Percentiles rank a stretch among this genome's conserved stretches.
These are phyloP conservation scores for Campopleginae sp. DNA, from an alignment of 2,888 invertebrate genomes.

Conservation along the genomic window DNA sequence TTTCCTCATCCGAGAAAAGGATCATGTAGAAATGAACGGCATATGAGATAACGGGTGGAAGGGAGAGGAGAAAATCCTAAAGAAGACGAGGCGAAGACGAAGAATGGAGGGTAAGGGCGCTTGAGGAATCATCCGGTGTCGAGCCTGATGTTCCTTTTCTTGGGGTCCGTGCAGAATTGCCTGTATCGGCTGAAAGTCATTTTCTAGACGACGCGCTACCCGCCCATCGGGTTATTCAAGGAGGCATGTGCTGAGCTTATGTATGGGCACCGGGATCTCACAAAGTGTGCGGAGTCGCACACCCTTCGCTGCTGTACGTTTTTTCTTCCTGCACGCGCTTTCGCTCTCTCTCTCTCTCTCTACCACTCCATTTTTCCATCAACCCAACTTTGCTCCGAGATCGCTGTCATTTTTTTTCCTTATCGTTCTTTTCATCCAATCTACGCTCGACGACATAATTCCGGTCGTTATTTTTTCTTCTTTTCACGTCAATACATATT, in stretches of 20 bases:
- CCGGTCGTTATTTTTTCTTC: conserved; percentile 38
- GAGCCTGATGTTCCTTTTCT: conserved; percentile 36
- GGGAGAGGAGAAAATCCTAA: conserved; percentile 29
- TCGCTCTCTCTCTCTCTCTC: conserved; percentile 29
- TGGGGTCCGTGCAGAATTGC: conserved; percentile 67
- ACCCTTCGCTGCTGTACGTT: conserved; percentile 38
- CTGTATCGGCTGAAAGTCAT: conserved; percentile 72
- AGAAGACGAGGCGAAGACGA: conserved; percentile 45
- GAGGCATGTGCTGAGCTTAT: conserved; percentile 58
- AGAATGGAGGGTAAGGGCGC: conserved; percentile 51
- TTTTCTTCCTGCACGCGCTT: conserved; percentile 25
- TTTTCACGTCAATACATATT: conserved; percentile 26
- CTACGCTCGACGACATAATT: conserved; percentile 57
- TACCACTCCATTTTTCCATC: conserved; percentile 48
- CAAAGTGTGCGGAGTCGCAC: conserved; percentile 20
- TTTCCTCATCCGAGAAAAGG: conserved; percentile 45
- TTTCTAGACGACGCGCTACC: conserved; percentile 69
- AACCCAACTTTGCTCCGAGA: conserved; percentile 33
- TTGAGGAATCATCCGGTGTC: conserved; percentile 63
- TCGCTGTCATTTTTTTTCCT: conserved; percentile 22
- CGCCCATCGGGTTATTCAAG: conserved; percentile 66
- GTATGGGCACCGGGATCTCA: conserved; percentile 17
- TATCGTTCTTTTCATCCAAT: conserved; percentile 13
- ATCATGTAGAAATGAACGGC: conserved; percentile 43
- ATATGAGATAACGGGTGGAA: conserved; percentile 33